These are phyloP conservation scores for Cerastis rubricosa DNA, from an alignment of 2,888 invertebrate species.

Conservation along the genomic window DNA sequence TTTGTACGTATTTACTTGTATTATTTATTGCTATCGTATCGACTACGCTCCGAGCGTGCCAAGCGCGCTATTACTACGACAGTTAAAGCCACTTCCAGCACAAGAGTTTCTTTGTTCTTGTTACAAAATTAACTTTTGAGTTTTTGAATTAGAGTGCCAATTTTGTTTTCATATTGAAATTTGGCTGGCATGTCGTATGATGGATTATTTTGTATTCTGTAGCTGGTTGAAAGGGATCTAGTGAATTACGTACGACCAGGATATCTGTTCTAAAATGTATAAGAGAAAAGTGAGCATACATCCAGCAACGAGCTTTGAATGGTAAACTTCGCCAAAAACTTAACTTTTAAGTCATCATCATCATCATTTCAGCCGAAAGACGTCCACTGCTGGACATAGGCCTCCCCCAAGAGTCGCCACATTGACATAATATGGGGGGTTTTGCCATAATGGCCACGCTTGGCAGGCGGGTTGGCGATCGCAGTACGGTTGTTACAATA, in stretches of 20 bases:
- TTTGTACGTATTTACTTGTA: slow-evolving; percentile 87
- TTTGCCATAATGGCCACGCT: no score
- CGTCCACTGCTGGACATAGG: no score
- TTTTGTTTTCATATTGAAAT: slow-evolving; percentile 68
- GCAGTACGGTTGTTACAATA: no score
- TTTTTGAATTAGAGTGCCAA: slow-evolving; percentile 69
- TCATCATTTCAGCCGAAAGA: no score
- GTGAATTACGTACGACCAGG: neutral
- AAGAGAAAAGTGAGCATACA: neutral
- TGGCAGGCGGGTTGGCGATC: no score
- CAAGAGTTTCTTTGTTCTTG: slow-evolving; percentile 77
- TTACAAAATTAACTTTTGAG: slow-evolving; percentile 69
- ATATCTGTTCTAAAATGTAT: neutral
- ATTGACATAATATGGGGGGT: no score
- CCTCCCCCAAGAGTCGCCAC: no score
- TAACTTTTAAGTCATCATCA: no score
- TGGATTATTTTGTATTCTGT: slow-evolving; percentile 1
- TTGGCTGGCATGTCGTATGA: slow-evolving; percentile 39
- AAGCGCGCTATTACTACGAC: slow-evolving; percentile 80
- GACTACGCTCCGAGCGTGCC: slow-evolving; percentile 82
- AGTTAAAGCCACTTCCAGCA: slow-evolving; percentile 75
- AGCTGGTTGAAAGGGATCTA: neutral
- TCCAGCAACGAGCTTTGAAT: neutral
- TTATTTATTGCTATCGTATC: slow-evolving; percentile 87
- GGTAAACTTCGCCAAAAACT: neutral